These are phyloP conservation scores for Rhea americana DNA, from an alignment of 2,113 vertebrate genomes.

Conservation along the genomic window DNA sequence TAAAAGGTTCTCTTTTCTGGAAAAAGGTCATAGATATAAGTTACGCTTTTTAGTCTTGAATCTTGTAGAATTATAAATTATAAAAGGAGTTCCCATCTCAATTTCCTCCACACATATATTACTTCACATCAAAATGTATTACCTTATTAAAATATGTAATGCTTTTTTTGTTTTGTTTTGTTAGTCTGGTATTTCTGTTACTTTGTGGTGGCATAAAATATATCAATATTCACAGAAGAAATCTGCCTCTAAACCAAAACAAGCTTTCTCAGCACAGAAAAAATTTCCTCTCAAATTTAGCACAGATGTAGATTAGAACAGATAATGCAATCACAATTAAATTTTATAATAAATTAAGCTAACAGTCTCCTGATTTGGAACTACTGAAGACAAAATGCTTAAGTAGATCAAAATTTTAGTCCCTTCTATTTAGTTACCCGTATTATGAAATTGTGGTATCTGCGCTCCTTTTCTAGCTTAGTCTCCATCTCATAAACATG, in stretches of 20 bases:
- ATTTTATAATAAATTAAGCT: not conserved
- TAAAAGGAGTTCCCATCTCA: constrained; percentile 33
- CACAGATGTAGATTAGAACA: not conserved
- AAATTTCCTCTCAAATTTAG: not conserved
- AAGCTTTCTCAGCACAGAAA: not conserved
- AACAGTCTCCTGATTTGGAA: not conserved
- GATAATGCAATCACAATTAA: not conserved
- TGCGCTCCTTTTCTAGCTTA: not conserved
- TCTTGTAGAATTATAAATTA: not conserved
- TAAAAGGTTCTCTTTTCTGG: not conserved
- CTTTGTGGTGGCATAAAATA: not conserved
- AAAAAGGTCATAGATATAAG: not conserved
- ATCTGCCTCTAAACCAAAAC: not conserved
- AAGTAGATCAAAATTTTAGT: not conserved
- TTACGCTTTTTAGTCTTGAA: not conserved
- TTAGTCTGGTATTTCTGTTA: not conserved
- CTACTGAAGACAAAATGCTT: not conserved
- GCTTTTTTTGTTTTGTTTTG: not conserved
- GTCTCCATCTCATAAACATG: not conserved
- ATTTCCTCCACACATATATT: constrained; percentile 70
- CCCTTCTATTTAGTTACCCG: not conserved
- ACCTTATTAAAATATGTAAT: not conserved
- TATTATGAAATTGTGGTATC: not conserved
- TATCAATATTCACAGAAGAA: not conserved
- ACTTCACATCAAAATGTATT: not conserved